Evolutionary conservation across 2,113 vertebrate species (phyloP).

Genomic region (Hoplias malabaricus): DNA sequence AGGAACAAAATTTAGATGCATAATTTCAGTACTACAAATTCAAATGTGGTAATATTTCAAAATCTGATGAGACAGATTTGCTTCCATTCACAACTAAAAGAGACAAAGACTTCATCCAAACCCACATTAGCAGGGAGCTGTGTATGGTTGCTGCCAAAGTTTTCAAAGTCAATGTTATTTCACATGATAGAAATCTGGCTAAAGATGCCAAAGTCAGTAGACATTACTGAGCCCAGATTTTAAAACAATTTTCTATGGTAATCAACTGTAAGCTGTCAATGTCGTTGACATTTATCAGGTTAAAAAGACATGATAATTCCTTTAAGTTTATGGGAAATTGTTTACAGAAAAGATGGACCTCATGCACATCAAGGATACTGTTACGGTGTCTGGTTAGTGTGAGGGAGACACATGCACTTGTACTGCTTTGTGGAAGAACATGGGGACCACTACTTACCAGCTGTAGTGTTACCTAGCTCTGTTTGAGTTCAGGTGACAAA

Average conservation of each 20-base stretch:
- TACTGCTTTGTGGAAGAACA: slow-evolving; percentile 73
- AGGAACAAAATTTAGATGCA: too few species aligned
- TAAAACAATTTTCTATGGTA: neutral
- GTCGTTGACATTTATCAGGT: neutral
- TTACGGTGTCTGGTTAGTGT: slow-evolving; percentile 64
- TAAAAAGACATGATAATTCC: neutral
- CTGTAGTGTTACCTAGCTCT: slow-evolving; percentile 94
- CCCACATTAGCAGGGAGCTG: too few species aligned
- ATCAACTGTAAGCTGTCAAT: neutral
- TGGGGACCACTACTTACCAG: slow-evolving; percentile 86
- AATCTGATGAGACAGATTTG: too few species aligned
- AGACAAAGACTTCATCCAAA: too few species aligned
- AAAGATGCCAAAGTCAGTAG: too few species aligned
- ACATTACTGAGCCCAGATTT: too few species aligned
- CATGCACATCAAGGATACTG: slow-evolving; percentile 58
- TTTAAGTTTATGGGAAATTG: neutral
- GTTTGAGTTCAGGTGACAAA: slow-evolving; percentile 84
- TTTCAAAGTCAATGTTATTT: too few species aligned
- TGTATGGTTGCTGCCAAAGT: too few species aligned
- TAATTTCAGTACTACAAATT: too few species aligned
- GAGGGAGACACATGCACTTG: slow-evolving; percentile 67
- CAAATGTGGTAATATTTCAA: too few species aligned
- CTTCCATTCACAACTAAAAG: too few species aligned
- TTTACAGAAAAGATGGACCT: slow-evolving; percentile 39
- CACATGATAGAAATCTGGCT: too few species aligned